Conservation (phyloP, 2,113 vertebrate species). For the Struthio camelus region DNA sequence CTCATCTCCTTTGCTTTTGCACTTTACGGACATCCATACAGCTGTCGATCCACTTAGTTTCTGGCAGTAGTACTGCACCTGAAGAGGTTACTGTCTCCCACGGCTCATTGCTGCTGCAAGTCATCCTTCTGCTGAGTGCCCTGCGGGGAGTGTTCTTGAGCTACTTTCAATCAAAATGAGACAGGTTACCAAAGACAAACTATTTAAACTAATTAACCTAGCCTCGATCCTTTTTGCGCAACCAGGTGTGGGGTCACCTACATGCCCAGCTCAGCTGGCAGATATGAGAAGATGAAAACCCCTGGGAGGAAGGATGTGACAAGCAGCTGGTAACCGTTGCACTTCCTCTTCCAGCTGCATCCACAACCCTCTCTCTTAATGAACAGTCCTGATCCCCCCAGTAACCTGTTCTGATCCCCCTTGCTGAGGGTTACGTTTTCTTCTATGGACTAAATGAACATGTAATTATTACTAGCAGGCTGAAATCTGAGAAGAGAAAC, state of each 20-base stretch:
- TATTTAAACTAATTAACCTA: constrained; percentile 52
- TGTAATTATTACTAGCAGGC: neutral
- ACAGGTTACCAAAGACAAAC: neutral
- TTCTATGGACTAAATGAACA: neutral
- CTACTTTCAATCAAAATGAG: constrained; percentile 39
- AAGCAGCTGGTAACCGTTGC: neutral
- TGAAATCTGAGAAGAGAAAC: neutral
- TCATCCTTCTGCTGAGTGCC: neutral
- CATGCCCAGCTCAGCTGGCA: constrained; percentile 2
- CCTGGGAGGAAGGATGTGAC: constrained; percentile 42
- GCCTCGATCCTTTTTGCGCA: neutral
- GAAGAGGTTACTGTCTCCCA: neutral
- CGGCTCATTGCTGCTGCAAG: neutral
- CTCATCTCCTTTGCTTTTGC: neutral
- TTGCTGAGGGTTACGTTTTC: neutral
- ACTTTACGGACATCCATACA: neutral
- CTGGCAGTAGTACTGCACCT: neutral
- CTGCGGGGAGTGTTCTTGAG: neutral
- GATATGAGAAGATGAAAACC: constrained; percentile 16
- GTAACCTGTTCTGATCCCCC: neutral
- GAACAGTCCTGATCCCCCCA: neutral
- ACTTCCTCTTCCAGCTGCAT: constrained; percentile 47
- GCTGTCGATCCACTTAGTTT: neutral
- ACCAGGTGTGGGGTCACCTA: constrained; percentile 33
- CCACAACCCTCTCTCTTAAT: neutral